Percentiles rank a stretch among this genome's conserved stretches.
These are phyloP conservation scores for Drosophila flavopinicola DNA, from an alignment of 2,888 invertebrate species.

Conservation along the genomic window DNA sequence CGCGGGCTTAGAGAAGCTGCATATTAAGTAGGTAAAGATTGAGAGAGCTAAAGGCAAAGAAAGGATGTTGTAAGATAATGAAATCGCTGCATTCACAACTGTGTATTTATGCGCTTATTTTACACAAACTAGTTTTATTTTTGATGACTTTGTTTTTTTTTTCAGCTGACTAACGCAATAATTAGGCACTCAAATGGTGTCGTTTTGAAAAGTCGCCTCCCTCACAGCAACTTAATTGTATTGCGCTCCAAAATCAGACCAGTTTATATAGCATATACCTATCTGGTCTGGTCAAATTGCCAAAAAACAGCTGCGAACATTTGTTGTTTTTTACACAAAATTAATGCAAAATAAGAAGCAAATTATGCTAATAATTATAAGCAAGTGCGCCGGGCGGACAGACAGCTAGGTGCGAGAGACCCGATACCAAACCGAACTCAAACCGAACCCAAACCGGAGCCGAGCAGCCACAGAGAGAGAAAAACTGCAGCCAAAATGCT, in stretches of 20 bases:
- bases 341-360: constrained; percentile 73
- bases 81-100: background rate
- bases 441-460: constrained; percentile 19
- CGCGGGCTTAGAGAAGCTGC: constrained; percentile 13
- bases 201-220: constrained; percentile 23
- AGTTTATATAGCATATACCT: constrained; percentile 34
- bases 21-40: constrained; percentile 21
- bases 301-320: constrained; percentile 53
- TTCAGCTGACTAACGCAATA: constrained; percentile 1
- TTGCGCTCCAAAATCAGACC: constrained; percentile 50
- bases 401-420: constrained; percentile 32
- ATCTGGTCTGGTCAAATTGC: constrained; percentile 52
- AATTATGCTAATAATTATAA: constrained; percentile 80
- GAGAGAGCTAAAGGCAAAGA: background rate
- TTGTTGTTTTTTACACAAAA: constrained; percentile 25
- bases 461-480: constrained; percentile 18
- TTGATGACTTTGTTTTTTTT: constrained; percentile 1
- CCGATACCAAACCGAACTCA: constrained; percentile 1
- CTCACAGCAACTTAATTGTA: constrained; percentile 45
- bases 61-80: background rate
- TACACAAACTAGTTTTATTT: background rate
- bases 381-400: constrained; percentile 58
- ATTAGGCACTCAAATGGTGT: constrained; percentile 10
- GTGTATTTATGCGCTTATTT: background rate
- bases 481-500: constrained; percentile 78